These are phyloP conservation scores for Athripsodes cinereus DNA, from an alignment of 2,888 invertebrate species.

Conservation along the genomic window DNA sequence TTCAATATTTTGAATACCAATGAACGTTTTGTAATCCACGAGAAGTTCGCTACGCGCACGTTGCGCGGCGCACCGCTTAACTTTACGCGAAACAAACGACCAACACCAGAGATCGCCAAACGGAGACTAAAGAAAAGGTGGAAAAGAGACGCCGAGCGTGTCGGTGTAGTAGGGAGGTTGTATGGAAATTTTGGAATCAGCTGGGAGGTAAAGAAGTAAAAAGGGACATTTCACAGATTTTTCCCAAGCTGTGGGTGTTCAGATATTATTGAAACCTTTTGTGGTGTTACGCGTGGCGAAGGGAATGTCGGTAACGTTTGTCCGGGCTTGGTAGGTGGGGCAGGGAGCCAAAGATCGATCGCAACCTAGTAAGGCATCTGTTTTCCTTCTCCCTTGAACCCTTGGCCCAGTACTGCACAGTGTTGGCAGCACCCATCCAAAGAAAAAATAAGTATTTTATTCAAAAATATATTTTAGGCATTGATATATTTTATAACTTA, in stretches of 20 bases:
- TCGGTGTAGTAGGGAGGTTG: not conserved
- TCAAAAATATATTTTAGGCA: too few relatives aligned
- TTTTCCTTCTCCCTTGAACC: slow-evolving; percentile 6
- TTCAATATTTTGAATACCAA: slow-evolving; percentile 21
- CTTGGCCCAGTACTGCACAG: not conserved
- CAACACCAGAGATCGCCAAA: slow-evolving; percentile 4
- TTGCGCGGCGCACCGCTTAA: slow-evolving; percentile 22
- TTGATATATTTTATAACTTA: too few relatives aligned
- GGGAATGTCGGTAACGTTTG: not conserved
- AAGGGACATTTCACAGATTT: not conserved
- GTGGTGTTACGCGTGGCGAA: not conserved
- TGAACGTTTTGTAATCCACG: slow-evolving; percentile 10
- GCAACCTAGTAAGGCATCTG: slow-evolving; percentile 17
- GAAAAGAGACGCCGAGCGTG: not conserved
- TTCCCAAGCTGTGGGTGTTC: not conserved
- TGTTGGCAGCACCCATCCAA: too few relatives aligned
- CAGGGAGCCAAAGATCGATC: slow-evolving; percentile 19
- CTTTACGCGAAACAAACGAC: slow-evolving; percentile 14
- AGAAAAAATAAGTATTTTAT: too few relatives aligned
- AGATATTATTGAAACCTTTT: not conserved
- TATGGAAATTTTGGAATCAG: not conserved
- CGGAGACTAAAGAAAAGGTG: slow-evolving; percentile 9
- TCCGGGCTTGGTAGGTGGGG: slow-evolving; percentile 8
- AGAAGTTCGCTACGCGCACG: slow-evolving; percentile 19
- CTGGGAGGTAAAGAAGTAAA: not conserved